phyloP scores from a whole-genome alignment of 2,113 vertebrate genomes.

The Euleptes europaea region DNA sequence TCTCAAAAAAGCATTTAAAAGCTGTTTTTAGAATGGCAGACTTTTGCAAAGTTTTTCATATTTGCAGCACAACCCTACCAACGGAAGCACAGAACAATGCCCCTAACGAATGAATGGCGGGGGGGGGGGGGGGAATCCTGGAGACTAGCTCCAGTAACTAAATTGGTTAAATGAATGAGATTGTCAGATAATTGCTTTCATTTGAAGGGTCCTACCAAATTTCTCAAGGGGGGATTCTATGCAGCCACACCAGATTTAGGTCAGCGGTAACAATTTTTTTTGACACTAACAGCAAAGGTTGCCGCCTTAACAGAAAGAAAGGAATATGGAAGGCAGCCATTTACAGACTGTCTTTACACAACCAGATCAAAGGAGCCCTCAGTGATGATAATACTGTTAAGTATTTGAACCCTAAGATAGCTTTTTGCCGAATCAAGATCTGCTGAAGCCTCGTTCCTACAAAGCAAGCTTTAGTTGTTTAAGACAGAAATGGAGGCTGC shows the following conservation, averaged over 20 bases:
- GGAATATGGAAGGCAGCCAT: background rate
- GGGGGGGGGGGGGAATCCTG: conserved; percentile 10
- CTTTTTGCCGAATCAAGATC: too few relatives aligned
- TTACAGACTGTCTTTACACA: background rate
- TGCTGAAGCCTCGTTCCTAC: too few relatives aligned
- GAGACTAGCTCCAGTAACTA: background rate
- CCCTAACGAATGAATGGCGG: conserved; percentile 47
- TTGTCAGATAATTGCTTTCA: background rate
- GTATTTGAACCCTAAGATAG: too few relatives aligned
- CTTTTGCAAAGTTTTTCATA: conserved; percentile 55
- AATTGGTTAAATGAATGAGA: background rate
- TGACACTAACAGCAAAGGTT: background rate
- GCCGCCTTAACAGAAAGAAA: background rate
- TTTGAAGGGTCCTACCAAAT: background rate
- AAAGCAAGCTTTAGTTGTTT: too few relatives aligned
- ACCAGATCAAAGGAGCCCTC: background rate
- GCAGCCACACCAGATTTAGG: background rate
- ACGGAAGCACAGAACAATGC: conserved; percentile 49
- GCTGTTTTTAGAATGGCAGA: conserved; percentile 48
- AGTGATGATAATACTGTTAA: background rate
- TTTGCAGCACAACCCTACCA: conserved; percentile 46
- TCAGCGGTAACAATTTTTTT: too few relatives aligned
- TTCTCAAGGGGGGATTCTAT: background rate
- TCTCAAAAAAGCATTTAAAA: conserved; percentile 62
- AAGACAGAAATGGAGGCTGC: too few relatives aligned